These are phyloP conservation scores for Schizopygopsis pylzovi DNA, from an alignment of 2,797 vertebrate species.

Conservation along the genomic window DNA sequence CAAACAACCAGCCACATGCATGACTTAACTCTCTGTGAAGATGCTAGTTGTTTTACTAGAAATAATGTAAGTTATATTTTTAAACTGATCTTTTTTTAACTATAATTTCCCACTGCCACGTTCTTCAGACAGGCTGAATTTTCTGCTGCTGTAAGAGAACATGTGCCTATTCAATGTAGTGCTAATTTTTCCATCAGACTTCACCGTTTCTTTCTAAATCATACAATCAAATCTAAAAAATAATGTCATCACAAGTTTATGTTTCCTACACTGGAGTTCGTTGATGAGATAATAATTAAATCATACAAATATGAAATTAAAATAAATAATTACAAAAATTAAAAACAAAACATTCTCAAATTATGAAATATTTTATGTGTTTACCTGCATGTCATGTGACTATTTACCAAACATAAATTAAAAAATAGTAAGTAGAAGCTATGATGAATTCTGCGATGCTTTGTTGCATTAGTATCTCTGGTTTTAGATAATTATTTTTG, in stretches of 20 bases:
- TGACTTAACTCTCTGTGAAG: not conserved
- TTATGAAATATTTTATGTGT: not conserved
- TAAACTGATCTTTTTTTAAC: not conserved
- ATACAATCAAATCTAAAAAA: not conserved
- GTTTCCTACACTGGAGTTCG: not conserved
- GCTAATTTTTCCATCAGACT: not conserved
- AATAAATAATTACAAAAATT: too few species aligned
- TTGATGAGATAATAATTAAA: not conserved
- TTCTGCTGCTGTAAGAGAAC: not conserved
- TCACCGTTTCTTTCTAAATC: not conserved
- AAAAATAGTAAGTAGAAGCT: not conserved
- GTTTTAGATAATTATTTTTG: not conserved
- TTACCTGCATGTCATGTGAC: not conserved
- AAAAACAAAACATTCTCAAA: not conserved
- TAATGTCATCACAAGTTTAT: not conserved
- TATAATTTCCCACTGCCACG: not conserved
- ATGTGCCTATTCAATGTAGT: not conserved
- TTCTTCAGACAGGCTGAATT: not conserved
- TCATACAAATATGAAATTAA: not conserved
- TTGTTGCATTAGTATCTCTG: not conserved
- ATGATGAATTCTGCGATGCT: not conserved
- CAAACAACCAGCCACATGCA: not conserved
- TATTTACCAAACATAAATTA: not conserved
- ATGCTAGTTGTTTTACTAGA: not conserved
- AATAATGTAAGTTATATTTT: too few species aligned